Evolutionary conservation across 2,888 invertebrate species (phyloP), one percentile per base, ranked within the genome.

Genomic region (Biston betularia): DNA sequence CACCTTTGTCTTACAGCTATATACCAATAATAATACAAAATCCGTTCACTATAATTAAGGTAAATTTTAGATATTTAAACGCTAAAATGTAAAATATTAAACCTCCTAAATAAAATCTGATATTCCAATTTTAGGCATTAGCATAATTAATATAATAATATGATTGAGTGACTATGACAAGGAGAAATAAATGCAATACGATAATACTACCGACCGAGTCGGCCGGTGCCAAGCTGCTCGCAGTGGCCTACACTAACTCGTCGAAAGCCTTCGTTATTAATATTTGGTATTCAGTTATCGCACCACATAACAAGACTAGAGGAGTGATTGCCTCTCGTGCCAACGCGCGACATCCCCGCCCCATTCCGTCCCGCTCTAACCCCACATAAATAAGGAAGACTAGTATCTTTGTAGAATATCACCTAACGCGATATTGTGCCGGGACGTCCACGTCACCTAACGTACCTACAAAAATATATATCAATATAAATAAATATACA

Each of bases 101-200:
- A 92, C 92, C 88, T 93, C 92, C 92, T 93, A 93, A 93, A 93
- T 93, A 93, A 93, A 93, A 92, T 93, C 93, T 93, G 93, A 93
- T 93, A 93, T 93, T 91, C 92, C 73, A 93, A 92, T 91, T 92
- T 90, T 93, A 93, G 93, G 92, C 93, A 88, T 93, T 92, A 92
- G 92, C 89, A 90, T 92, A 90, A 90, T 91, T 90, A 91, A 89
- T 90, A 90, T 89, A 90, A 89, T 90, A 66, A 91, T 91, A 92
- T 89, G 90, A 85, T 91, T 86, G 92, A 92, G 92, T 92, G 92
- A 93, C 93, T 93, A 93, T 90, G 92, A 92, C 84, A 81, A 81
- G 89, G 89, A 90, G 90, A 90, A 92, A 92, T 93, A 93, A 93
- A 93, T 93, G 93, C 93, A 93, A 88, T 92, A 89, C 79, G 87